Evolutionary conservation across 2,888 invertebrate species (phyloP), one percentile per base, ranked within the genome.

Genomic region (Sarcophaga carnaria): DNA sequence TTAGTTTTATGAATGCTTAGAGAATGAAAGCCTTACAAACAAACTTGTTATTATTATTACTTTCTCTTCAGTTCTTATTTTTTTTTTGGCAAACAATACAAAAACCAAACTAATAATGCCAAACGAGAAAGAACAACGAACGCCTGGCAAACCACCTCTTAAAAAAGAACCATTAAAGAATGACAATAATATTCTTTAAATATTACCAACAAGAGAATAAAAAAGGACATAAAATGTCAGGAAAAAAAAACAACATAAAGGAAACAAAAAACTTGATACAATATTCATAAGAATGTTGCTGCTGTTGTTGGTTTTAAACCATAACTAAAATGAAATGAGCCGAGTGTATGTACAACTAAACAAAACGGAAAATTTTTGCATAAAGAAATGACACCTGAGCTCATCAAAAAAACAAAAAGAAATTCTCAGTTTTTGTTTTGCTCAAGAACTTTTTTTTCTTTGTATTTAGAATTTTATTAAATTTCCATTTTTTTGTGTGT

Each of bases 331-430:
- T 37, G 37, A 37, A 37, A 37, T 37, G 2, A 37, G 37, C 8
- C 2, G 37, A 37, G 8, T 10, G 37, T 37, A 37, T 10, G 37
- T 37, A 37, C 37, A 37, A 8, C 37, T 10, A 37, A 37, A 37
- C 8, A 10, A 37, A 37, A 37, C 6, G 69, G 6, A n/a, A 69
- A 69, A 69, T 12, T 70, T 70, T 70, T 37, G 25, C 27, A 10
- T 49, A 71, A 71, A 17, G 17, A 60, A 71, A 14, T 71, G 71
- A 71, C 60, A 71, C 71, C 71, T 60, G 71, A 49, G 3, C 67
- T 22, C 37, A 14, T 67, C 37, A n/a, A 49, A 6, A 11, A 25
- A 60, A 59, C 17, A 37, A 37, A 37, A 37, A 37, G 8, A 37
- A 37, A 37, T 37, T 37, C 37, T 37, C 37, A 37, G 37, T 37